Evolutionary conservation across 2,113 vertebrate genomes (phyloP), one percentile per base, ranked within the genome.

Genomic region (Emydura subglobosa): DNA sequence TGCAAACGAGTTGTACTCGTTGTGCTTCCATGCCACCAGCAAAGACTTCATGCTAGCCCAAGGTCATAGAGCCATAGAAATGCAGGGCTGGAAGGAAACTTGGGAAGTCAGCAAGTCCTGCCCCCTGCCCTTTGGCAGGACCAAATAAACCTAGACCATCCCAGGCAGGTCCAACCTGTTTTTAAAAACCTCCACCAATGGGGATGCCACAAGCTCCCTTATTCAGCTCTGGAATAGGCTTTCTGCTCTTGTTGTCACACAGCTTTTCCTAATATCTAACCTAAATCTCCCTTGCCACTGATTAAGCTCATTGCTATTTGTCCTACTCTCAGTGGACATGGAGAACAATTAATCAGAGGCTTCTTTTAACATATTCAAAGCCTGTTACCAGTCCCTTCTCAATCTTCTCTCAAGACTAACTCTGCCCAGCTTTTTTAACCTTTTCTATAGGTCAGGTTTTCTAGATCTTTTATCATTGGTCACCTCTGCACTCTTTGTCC

Each of bases 1-100:
- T 1, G 31, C 34, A 34, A n/a, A n/a, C 44, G 24, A 55, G 68
- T 22, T 9, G 13, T 21, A 1, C 0, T 29, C 0, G 0, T 0
- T 68, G 17, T 68, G 65, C 4, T 4, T 68, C 29, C 29, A 34
- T 14, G 0, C 0, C 65, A 21, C 34, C 8, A n/a, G 65, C 65
- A n/a, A n/a, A 68, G 34, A n/a, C 17, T 19, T n/a, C 65, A n/a
- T 68, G 65, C 34, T n/a, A 4, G 10, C 10, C 51, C 21, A 53
- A 55, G 51, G 55, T 8, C 80, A 24, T 54, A 53, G 79, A 80
- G 13, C 29, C 31, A 65, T 7, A 39, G 19, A 39, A 72, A 72
- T n/a, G 65, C 21, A 22, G 34, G 19, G 34, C n/a, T 72, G n/a
- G n/a, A 19, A 72, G 65, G 34, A 17, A n/a, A n/a, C 34, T 39